Conservation (phyloP, 2,797 vertebrate genomes). For the Anguilla pacifica region DNA sequence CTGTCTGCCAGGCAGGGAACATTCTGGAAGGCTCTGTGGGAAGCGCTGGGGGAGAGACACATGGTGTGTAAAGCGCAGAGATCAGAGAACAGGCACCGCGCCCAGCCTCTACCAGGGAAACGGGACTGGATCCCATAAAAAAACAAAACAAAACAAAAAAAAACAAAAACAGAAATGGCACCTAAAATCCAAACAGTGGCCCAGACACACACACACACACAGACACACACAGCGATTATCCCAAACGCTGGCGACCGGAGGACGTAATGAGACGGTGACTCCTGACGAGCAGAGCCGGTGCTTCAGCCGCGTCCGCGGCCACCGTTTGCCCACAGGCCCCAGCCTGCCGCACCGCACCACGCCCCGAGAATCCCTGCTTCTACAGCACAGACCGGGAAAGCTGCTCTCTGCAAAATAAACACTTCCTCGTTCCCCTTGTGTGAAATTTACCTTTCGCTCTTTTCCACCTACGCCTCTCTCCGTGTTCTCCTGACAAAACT, state of each 20-base stretch:
- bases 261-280: background rate
- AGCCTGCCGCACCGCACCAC: background rate
- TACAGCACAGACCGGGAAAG: background rate
- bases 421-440: background rate
- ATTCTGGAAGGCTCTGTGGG: background rate
- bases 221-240: background rate
- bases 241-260: background rate
- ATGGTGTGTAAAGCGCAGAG: background rate
- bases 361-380: background rate
- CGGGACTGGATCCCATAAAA: background rate
- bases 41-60: background rate
- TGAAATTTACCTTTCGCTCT: no score
- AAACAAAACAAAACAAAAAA: no score
- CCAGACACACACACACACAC: background rate
- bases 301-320: background rate
- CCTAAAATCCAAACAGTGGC: background rate
- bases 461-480: no score
- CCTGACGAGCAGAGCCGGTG: background rate
- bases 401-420: background rate
- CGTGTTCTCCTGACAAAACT: background rate
- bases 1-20: background rate
- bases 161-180: background rate
- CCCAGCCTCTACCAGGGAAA: background rate
- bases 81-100: background rate
- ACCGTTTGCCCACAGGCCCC: background rate